Conservation (phyloP, 2,888 invertebrate species). For the Cephus nigrinus region DNA sequence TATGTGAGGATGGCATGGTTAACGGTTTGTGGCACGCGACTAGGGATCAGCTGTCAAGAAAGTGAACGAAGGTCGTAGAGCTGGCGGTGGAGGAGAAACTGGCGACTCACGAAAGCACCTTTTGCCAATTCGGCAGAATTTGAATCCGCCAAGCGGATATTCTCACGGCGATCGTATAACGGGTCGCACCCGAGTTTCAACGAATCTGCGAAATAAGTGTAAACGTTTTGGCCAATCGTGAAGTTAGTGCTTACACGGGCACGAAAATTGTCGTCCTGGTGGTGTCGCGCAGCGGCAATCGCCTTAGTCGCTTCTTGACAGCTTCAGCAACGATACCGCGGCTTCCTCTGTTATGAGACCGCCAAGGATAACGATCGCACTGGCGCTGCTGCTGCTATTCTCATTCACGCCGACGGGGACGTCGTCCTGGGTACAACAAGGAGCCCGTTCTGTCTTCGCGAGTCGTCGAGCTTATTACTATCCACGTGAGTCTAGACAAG, state of each 20-base stretch:
- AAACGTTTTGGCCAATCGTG: not conserved
- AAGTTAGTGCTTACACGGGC: not conserved
- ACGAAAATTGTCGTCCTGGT: not conserved
- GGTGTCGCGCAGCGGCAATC: not conserved
- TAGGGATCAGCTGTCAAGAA: no score
- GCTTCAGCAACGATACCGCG: no score
- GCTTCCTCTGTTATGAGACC: not conserved
- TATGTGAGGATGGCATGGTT: no score
- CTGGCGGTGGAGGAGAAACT: no score
- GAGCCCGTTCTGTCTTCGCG: not conserved
- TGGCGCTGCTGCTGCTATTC: not conserved
- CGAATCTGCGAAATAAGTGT: constrained; percentile 33
- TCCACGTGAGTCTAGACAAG: no score
- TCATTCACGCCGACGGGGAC: not conserved
- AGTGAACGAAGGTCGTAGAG: no score
- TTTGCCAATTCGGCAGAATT: not conserved
- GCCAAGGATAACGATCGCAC: not conserved
- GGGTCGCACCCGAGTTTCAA: constrained; percentile 26
- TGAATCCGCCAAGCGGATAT: not conserved
- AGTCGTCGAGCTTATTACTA: no score
- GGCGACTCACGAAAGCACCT: not conserved
- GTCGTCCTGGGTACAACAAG: not conserved
- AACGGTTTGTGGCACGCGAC: no score
- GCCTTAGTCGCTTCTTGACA: not conserved
- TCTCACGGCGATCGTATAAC: constrained; percentile 26